Percentiles rank a stretch among this genome's conserved stretches.
Conservation (phyloP, 2,797 vertebrate genomes). For the Tapera naevia region DNA sequence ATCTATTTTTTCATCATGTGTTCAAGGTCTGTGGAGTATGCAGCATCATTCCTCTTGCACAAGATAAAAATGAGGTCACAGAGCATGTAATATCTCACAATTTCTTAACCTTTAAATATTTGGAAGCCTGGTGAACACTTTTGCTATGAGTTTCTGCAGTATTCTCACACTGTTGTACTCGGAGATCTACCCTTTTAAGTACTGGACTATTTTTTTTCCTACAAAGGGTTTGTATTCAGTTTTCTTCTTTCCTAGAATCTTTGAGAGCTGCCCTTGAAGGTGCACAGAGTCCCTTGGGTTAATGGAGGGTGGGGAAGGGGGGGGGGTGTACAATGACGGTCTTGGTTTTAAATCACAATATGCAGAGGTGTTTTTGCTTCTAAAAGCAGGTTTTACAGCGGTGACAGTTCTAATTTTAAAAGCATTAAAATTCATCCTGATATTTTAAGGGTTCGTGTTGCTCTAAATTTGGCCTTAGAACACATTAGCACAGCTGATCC, state of each 20-base stretch:
- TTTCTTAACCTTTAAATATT: neutral
- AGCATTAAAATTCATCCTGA: neutral
- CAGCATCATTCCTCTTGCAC: neutral
- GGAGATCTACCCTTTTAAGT: neutral
- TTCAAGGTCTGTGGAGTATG: neutral
- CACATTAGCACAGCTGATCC: neutral
- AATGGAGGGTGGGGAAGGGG: neutral
- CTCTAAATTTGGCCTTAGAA: neutral
- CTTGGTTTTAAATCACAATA: neutral
- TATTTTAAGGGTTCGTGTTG: neutral
- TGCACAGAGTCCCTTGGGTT: neutral
- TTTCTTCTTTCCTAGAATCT: neutral
- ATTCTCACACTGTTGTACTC: neutral
- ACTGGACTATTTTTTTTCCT: neutral
- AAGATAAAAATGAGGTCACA: neutral
- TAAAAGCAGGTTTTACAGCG: neutral
- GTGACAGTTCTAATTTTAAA: neutral
- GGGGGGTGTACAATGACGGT: neutral
- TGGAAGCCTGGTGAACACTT: neutral
- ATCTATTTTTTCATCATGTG: neutral
- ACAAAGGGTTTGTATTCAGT: neutral
- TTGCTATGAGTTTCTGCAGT: neutral
- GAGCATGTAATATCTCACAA: neutral
- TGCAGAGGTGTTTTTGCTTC: rapidly evolving
- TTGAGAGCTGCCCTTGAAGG: neutral